phyloP scores from a whole-genome alignment of 1,140 invertebrate genomes.

The Zophobas atratus region DNA sequence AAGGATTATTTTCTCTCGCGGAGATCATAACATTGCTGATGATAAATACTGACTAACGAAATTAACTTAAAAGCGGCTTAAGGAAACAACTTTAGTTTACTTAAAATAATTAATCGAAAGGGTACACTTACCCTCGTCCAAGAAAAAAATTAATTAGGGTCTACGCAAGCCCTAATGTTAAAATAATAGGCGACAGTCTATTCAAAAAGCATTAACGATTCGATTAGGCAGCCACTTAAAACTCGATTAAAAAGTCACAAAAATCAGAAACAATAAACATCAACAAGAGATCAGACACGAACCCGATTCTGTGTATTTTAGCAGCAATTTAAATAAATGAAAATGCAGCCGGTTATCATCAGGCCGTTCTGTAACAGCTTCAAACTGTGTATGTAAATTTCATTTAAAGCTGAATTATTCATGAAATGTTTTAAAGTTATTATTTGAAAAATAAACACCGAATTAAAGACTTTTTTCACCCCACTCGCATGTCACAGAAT shows the following conservation, averaged over 20 bases:
- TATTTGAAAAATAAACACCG: constrained; percentile 26
- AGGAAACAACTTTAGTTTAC: constrained; percentile 26
- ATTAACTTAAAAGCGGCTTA: constrained; percentile 47
- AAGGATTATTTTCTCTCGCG: constrained; percentile 48
- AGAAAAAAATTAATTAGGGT: neutral
- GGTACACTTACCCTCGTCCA: neutral
- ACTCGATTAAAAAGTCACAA: constrained; percentile 12
- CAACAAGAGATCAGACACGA: constrained; percentile 7
- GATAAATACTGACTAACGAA: constrained; percentile 49
- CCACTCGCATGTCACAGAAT: constrained; percentile 15
- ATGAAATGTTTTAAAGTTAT: constrained; percentile 18
- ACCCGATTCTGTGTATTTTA: constrained; percentile 8
- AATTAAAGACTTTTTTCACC: constrained; percentile 9
- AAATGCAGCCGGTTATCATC: neutral
- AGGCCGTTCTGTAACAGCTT: constrained; percentile 5
- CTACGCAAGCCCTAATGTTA: neutral
- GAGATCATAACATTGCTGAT: constrained; percentile 46
- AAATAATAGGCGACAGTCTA: neutral
- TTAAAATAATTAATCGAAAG: constrained; percentile 44
- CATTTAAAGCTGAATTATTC: constrained; percentile 3
- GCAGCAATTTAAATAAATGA: constrained; percentile 18
- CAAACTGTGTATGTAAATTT: constrained; percentile 8
- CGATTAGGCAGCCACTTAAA: constrained; percentile 1
- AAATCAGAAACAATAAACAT: neutral
- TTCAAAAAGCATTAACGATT: neutral